A percentile compares a stretch with the other conserved stretches of the same genome.
These are phyloP conservation scores for Drosophila hydei DNA, from an alignment of 1,140 invertebrate species.

Conservation along the genomic window DNA sequence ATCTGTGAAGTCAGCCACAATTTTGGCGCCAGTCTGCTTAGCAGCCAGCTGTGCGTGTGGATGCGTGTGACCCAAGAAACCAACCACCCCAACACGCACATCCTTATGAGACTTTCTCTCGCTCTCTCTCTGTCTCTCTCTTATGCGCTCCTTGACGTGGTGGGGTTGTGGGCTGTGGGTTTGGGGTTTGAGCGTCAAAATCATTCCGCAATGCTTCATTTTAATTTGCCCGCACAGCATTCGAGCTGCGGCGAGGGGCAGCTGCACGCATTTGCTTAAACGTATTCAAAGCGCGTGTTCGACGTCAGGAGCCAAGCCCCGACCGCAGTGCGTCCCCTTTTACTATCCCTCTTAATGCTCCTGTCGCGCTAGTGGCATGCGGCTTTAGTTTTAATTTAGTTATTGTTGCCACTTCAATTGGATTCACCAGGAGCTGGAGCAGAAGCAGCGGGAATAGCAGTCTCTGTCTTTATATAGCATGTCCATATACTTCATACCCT, in stretches of 20 bases:
- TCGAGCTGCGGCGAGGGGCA: not conserved
- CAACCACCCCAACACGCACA: not conserved
- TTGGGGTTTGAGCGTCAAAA: slow-evolving; percentile 46
- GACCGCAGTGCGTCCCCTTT: not conserved
- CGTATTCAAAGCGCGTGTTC: slow-evolving; percentile 77
- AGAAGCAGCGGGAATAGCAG: slow-evolving; percentile 11
- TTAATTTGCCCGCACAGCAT: slow-evolving; percentile 50
- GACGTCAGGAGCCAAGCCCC: slow-evolving; percentile 36
- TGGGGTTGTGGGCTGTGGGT: slow-evolving; percentile 6
- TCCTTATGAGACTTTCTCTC: not conserved
- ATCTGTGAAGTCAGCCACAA: slow-evolving; percentile 79
- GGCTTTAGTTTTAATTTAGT: slow-evolving; percentile 76
- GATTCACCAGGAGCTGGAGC: slow-evolving; percentile 33
- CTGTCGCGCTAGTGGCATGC: slow-evolving; percentile 29
- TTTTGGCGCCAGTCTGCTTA: slow-evolving; percentile 80
- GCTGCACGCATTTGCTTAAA: slow-evolving; percentile 62
- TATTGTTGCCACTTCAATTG: slow-evolving; percentile 78
- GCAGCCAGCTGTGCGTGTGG: slow-evolving; percentile 74
- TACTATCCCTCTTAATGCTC: not conserved
- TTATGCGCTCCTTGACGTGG: not conserved
- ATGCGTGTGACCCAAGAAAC: slow-evolving; percentile 61
- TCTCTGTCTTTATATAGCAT: slow-evolving; percentile 10
- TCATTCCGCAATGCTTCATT: slow-evolving; percentile 75
- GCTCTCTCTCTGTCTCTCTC: not conserved
- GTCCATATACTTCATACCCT: slow-evolving; percentile 18